Base-by-base conservation (phyloP, 92 coral and sea anemone genomes). In the Parazoanthus atlanticus region DNA sequence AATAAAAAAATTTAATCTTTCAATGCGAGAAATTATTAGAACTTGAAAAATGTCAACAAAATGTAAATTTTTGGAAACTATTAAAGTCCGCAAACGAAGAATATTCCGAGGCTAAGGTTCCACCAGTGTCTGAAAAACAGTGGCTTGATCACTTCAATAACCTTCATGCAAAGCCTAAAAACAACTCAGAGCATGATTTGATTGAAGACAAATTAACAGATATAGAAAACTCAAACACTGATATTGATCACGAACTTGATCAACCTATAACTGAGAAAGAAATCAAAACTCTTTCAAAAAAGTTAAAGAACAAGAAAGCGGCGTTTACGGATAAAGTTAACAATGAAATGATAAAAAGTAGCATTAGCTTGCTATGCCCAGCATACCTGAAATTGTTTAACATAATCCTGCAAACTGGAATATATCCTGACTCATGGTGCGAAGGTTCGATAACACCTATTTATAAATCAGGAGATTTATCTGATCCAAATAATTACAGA, bases 401-500 rank as follows among this genome's bases (percentile, higher is more conserved):
- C 79, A 31, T 91, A 33, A 71, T 89, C 26, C 81, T 91, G 70
- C 33, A n/a, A n/a, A n/a, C n/a, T n/a, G n/a, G n/a, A n/a, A n/a
- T n/a, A n/a, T n/a, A n/a, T n/a, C n/a, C n/a, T n/a, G n/a, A n/a
- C n/a, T n/a, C n/a, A n/a, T n/a, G n/a, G n/a, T n/a, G n/a, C n/a
- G n/a, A n/a, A n/a, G 92, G 88, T 56, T 85, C 79, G 19, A 89
- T 91, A 31, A 88, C 93, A 43, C 93, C 93, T 8, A 91, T 91
- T 49, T 91, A 88, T 82, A 91, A 91, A 81, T 81, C 85, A 67
- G 93, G 93, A 67, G 91, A 87, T 56, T 30, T 29, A 26, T 46
- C 74, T 80, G 89, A 88, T 36, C 82, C 88, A 52, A 82, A 54
- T 89, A n/a, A n/a, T n/a, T n/a, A n/a, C n/a, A n/a, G n/a, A n/a